These are phyloP conservation scores for Glaucopsyche alexis DNA, from an alignment of 2,888 invertebrate species.

Conservation along the genomic window DNA sequence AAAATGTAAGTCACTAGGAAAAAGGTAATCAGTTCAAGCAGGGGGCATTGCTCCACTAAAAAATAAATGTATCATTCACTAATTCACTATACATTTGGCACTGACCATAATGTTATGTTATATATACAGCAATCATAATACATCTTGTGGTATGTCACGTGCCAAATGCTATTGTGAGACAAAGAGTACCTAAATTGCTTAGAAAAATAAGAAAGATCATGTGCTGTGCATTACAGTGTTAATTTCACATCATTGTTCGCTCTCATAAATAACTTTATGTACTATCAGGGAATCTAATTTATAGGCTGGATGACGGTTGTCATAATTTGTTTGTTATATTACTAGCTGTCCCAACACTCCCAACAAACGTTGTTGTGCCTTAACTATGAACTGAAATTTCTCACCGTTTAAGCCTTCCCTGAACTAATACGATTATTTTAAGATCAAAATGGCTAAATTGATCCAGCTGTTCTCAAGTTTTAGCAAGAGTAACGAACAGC, in stretches of 20 bases:
- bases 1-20: not conserved
- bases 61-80: not conserved
- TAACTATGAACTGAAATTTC: too few relatives aligned
- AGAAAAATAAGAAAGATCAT: not conserved
- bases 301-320: too few relatives aligned
- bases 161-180: conserved; percentile 26
- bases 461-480: too few relatives aligned
- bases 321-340: too few relatives aligned
- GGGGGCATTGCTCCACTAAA: not conserved
- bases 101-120: not conserved
- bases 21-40: not conserved
- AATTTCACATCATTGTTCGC: not conserved
- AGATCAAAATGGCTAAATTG: too few relatives aligned
- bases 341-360: too few relatives aligned
- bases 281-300: too few relatives aligned
- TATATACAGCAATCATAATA: not conserved
- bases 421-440: too few relatives aligned
- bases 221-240: not conserved
- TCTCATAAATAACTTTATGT: too few relatives aligned
- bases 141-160: conserved; percentile 14
- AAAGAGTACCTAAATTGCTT: not conserved
- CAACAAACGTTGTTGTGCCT: too few relatives aligned
- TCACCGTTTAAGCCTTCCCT: too few relatives aligned
- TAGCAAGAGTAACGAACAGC: too few relatives aligned
- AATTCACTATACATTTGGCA: conserved; percentile 2